These are phyloP conservation scores for Hermaeophaga mercurialis DNA, from an alignment of 2,888 invertebrate species.

Conservation along the genomic window DNA sequence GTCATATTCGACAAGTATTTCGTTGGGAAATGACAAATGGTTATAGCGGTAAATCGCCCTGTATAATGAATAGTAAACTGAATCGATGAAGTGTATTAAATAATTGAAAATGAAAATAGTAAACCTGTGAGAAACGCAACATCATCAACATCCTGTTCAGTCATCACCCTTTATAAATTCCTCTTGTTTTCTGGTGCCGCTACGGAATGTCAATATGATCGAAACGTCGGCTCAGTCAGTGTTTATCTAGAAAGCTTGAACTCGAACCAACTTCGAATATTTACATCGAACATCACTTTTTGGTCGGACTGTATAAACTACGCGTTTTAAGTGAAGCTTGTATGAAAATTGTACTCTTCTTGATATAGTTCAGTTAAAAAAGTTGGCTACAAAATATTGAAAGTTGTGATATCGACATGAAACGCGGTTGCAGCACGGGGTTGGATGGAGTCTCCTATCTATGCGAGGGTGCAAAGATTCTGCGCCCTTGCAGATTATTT, in stretches of 20 bases:
- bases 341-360: conserved; percentile 40
- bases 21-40: no score
- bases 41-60: no score
- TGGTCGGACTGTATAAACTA: conserved; percentile 36
- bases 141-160: conserved; percentile 91
- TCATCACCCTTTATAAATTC: conserved; percentile 66
- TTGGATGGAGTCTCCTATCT: conserved; percentile 35
- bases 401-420: conserved; percentile 37
- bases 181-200: conserved; percentile 11
- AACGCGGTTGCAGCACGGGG: conserved; percentile 39
- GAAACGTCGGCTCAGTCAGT: conserved; percentile 9
- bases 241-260: conserved; percentile 8
- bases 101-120: not conserved
- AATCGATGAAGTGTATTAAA: not conserved
- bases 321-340: conserved; percentile 12
- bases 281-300: conserved; percentile 40
- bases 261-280: conserved; percentile 18
- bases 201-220: not conserved
- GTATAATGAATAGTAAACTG: not conserved
- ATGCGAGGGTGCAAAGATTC: conserved; percentile 38
- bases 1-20: no score
- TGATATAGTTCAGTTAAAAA: conserved; percentile 42
- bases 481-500: conserved; percentile 38
- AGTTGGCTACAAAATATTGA: conserved; percentile 36
- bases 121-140: conserved; percentile 87